These are phyloP conservation scores for Rattus rattus DNA, from an alignment of 2,113 vertebrate species.

Conservation along the genomic window DNA sequence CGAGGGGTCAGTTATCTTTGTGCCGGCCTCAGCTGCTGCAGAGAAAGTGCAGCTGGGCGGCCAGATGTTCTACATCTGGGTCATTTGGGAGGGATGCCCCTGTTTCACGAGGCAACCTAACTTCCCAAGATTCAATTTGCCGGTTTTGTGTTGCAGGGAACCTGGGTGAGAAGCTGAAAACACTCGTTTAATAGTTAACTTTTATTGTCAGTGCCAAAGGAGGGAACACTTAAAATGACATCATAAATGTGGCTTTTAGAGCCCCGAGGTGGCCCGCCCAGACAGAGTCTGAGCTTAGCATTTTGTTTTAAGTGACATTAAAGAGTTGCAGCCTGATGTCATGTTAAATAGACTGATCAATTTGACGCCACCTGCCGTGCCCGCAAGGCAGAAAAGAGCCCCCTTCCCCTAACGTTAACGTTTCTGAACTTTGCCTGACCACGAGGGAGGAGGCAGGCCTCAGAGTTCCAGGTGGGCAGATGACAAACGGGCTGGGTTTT, in stretches of 20 bases:
- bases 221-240: slow-evolving; percentile 76
- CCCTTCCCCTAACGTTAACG: slow-evolving; percentile 19
- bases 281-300: neutral
- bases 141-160: slow-evolving; percentile 75
- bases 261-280: slow-evolving; percentile 21
- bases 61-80: slow-evolving; percentile 77
- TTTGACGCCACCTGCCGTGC: slow-evolving; percentile 32
- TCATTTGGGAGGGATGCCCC: slow-evolving; percentile 67
- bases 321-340: slow-evolving; percentile 62
- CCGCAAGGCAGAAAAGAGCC: neutral
- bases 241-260: slow-evolving; percentile 60
- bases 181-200: slow-evolving; percentile 86
- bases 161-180: slow-evolving; percentile 81
- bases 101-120: slow-evolving; percentile 66
- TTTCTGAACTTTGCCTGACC: slow-evolving; percentile 10
- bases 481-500: neutral
- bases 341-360: slow-evolving; percentile 23
- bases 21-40: slow-evolving; percentile 62
- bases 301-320: slow-evolving; percentile 56
- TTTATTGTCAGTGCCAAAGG: slow-evolving; percentile 82
- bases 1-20: slow-evolving; percentile 76
- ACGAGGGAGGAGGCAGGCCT: neutral
- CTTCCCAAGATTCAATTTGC: slow-evolving; percentile 76
- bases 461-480: accelerated
- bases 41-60: slow-evolving; percentile 75